Evolutionary conservation across 2,797 vertebrate genomes (phyloP), one percentile per base, ranked within the genome.

Genomic region (Tarsius wallacei): DNA sequence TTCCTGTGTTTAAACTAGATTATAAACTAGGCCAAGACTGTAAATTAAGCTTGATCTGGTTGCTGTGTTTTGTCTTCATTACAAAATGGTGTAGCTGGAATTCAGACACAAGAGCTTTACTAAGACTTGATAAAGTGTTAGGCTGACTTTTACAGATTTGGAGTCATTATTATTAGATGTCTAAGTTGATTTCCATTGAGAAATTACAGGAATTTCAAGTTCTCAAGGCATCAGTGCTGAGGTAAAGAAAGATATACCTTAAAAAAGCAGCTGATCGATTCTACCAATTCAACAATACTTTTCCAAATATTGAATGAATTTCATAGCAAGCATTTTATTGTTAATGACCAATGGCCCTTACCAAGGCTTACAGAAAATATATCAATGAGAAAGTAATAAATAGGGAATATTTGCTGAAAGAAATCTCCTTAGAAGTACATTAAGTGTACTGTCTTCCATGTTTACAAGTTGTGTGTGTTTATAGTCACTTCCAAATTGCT

Each of bases 11-110:
- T 91, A 77, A 85, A 8, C 22, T 77, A 26, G 7, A 92, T 53
- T 84, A 0, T 96, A 87, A 97, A 90, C 17, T 94, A 42, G 55
- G 42, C 91, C 82, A 89, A 94, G 36, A 73, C 14, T 80, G 47
- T 74, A 80, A 81, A 86, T 91, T 94, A 87, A 68, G 12, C 42
- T 91, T 94, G 13, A 53, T 81, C 16, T 55, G 17, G 4, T 80
- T 95, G 19, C 28, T 70, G 19, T 28, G 1, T 91, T 90, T 95
- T 87, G 17, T 90, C 68, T 96, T 76, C n/a, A 74, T 89, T 90
- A 82, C 2, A 90, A 97, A 97, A 55, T 14, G 21, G 1, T 57
- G 8, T 71, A 90, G 15, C 64, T 91, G 19, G 47, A 53, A 91
- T 63, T 16, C 28, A 84, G 73, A 47, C 9, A 12, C 33, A 89